Evolutionary conservation across 1,140 invertebrate species (phyloP).

Genomic region (Notospermus geniculatus): DNA sequence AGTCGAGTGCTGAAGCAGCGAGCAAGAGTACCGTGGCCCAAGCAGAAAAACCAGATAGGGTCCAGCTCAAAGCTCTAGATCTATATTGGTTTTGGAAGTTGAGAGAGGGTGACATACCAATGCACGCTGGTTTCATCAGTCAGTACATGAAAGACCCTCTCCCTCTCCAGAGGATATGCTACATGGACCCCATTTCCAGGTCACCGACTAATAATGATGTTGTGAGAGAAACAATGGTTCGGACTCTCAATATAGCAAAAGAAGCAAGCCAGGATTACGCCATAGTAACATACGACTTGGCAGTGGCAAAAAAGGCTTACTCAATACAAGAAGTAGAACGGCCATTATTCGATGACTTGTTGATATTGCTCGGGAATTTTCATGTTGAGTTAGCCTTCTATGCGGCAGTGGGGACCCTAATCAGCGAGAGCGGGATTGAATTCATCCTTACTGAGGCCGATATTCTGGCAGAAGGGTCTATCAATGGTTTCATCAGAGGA

Average conservation of each 20-base stretch:
- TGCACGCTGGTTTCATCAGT: not conserved
- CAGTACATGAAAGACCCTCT: slow-evolving; percentile 7
- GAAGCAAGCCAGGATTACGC: slow-evolving; percentile 15
- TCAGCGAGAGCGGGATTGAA: slow-evolving; percentile 7
- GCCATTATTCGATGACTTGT: not conserved
- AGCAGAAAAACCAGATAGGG: too few species aligned
- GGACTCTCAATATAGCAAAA: slow-evolving; percentile 10
- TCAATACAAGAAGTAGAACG: not conserved
- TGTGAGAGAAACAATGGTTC: slow-evolving; percentile 12
- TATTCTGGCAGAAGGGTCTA: slow-evolving; percentile 3
- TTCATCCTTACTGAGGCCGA: slow-evolving; percentile 6
- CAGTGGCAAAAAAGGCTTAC: not conserved
- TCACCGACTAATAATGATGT: slow-evolving; percentile 13
- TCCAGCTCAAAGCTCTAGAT: too few species aligned
- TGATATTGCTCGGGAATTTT: slow-evolving; percentile 2
- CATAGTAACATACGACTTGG: not conserved
- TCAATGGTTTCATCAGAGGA: not conserved
- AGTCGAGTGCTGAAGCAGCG: too few species aligned
- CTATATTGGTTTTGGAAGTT: too few species aligned
- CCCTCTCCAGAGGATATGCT: slow-evolving; percentile 2
- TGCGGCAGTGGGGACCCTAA: not conserved
- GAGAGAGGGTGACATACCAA: not conserved
- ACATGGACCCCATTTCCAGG: slow-evolving; percentile 13
- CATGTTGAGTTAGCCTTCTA: slow-evolving; percentile 7
- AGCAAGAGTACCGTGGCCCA: too few species aligned